Base-by-base conservation (phyloP, 1,140 invertebrate genomes). In the Cotesia vestalis region DNA sequence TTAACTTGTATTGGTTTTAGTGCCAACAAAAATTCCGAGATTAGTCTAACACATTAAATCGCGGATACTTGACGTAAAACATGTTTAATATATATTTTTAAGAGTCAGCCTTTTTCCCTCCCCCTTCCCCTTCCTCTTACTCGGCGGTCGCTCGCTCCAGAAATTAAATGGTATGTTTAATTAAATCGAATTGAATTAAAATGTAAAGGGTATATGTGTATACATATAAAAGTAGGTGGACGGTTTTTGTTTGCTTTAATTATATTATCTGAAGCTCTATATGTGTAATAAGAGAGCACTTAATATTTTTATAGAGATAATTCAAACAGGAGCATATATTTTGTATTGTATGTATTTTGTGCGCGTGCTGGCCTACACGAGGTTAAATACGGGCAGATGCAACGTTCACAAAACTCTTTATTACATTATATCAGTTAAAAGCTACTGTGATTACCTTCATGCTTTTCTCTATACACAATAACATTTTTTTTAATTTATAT, bases 391-490 rank as follows among this genome's bases (percentile, higher is more conserved):
- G 14, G 20, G 20, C 72, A 73, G 67, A 73, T 73, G 72, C 53
- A 66, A 69, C 59, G 64, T 69, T 69, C 66, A 57, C 72, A 55
- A 46, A 61, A 73, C 66, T 73, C 60, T 61, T 35, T 69, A 73
- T 73, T 73, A 53, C 35, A 62, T 73, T 73, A 8, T 46, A 73
- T 69, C 72, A 51, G 66, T 69, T 73, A 69, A 73, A 73, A 73
- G 72, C 71, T 72, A 66, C 55, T 72, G 17, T 72, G 55, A 72
- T 72, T 72, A 40, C 62, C 60, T 59, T 14, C 60, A 53, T 34
- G 20, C n/a, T 27, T 55, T 27, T 3, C 27, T 70, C 40, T 61
- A 46, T 46, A 5, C 11, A 46, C 57, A 14, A 70, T 51, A 46
- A 70, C 57, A 70, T 55, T 62, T 61, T 27, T 27, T 27, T 36